Evolutionary conservation across 2,888 invertebrate genomes (phyloP).

Genomic region (Rhaphigaster nebulosa): DNA sequence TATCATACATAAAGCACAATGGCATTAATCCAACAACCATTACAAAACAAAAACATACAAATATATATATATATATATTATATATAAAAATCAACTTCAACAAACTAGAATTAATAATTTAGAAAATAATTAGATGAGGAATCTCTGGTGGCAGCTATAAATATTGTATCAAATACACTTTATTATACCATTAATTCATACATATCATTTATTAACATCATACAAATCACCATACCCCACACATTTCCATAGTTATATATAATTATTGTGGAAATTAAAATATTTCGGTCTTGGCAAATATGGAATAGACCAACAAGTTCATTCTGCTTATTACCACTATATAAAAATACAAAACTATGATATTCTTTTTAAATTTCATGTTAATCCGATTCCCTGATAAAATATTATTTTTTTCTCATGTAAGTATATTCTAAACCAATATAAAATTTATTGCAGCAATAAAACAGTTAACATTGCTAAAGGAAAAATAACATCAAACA

Average conservation of each 20-base stretch:
- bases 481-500: constrained; percentile 24
- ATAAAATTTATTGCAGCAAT: constrained; percentile 53
- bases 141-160: constrained; percentile 57
- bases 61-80: constrained; percentile 53
- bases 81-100: constrained; percentile 52
- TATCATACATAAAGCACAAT: constrained; percentile 53
- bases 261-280: constrained; percentile 43
- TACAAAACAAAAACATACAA: constrained; percentile 52
- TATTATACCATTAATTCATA: constrained; percentile 50
- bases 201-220: constrained; percentile 41
- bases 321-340: constrained; percentile 14
- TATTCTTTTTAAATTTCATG: constrained; percentile 37
- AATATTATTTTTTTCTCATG: not conserved
- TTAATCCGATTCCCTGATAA: constrained; percentile 26
- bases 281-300: not conserved
- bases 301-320: constrained; percentile 50
- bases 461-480: constrained; percentile 31
- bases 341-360: constrained; percentile 60
- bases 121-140: constrained; percentile 54
- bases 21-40: constrained; percentile 58
- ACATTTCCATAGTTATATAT: constrained; percentile 54
- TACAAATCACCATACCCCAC: constrained; percentile 51
- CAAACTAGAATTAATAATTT: constrained; percentile 58
- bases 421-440: constrained; percentile 35
- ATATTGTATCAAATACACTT: constrained; percentile 58